These are phyloP conservation scores for Nannobrachium achirus DNA, from an alignment of 2,113 vertebrate species.

Conservation along the genomic window DNA sequence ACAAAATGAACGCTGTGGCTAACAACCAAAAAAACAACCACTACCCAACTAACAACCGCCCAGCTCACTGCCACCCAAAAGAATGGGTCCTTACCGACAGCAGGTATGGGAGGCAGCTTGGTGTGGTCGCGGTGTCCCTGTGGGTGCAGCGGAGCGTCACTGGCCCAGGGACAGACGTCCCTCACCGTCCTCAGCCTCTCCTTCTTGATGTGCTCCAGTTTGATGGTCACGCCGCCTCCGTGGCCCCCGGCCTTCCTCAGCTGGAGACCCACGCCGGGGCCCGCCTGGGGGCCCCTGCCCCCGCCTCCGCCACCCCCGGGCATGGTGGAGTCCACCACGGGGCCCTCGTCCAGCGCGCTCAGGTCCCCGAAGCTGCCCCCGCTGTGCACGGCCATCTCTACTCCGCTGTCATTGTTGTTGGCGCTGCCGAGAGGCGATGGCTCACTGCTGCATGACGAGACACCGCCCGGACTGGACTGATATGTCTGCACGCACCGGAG, in stretches of 20 bases:
- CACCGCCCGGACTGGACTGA: constrained; percentile 97
- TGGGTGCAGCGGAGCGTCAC: constrained; percentile 78
- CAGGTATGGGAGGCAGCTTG: constrained; percentile 94
- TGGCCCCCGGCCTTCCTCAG: constrained; percentile 80
- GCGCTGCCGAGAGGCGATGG: constrained; percentile 93
- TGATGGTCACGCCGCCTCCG: constrained; percentile 80
- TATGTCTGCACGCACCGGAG: constrained; percentile 82
- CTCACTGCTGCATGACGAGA: constrained; percentile 98
- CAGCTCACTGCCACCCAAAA: too few relatives aligned
- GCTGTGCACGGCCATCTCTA: constrained; percentile 95
- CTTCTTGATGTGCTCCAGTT: constrained; percentile 96
- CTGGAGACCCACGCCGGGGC: constrained; percentile 85
- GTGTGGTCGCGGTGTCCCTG: constrained; percentile 77
- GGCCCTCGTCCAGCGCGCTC: constrained; percentile 86
- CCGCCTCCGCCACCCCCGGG: constrained; percentile 64
- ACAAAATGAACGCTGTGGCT: too few relatives aligned
- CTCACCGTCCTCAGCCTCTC: constrained; percentile 94
- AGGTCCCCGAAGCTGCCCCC: constrained; percentile 97
- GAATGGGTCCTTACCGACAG: constrained; percentile 81
- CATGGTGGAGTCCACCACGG: constrained; percentile 89
- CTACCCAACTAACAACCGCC: too few relatives aligned
- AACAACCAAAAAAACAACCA: too few relatives aligned
- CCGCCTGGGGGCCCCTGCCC: constrained; percentile 78
- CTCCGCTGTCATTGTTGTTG: constrained; percentile 97
- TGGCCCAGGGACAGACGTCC: constrained; percentile 92